Conservation (phyloP, 1,140 invertebrate genomes). For the Apis cerana region DNA sequence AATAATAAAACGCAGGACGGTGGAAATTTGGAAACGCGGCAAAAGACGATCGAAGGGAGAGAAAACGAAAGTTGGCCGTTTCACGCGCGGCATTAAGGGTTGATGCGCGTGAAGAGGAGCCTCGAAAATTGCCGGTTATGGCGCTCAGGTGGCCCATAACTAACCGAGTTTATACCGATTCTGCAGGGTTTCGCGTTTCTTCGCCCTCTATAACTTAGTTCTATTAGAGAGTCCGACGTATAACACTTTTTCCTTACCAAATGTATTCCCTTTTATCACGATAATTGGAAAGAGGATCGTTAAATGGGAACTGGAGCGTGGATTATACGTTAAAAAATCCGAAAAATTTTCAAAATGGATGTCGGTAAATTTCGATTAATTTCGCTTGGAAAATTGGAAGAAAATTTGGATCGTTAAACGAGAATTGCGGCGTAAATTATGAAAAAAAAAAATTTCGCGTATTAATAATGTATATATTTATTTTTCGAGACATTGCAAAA, state of each 20-base stretch:
- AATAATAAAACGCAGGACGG: no score
- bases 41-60: background rate
- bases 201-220: background rate
- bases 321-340: background rate
- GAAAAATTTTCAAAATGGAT: no score
- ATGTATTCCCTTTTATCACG: background rate
- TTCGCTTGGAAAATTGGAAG: no score
- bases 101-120: background rate
- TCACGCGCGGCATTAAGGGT: background rate
- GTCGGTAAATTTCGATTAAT: no score
- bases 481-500: no score
- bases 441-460: background rate
- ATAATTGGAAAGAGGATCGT: background rate
- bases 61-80: background rate
- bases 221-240: background rate
- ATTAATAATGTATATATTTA: background rate
- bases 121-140: background rate
- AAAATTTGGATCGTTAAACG: background rate
- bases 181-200: background rate
- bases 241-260: background rate
- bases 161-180: slow-evolving; percentile 1
- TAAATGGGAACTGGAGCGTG: background rate
- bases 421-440: background rate
- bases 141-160: background rate
- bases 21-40: background rate